phyloP scores from a whole-genome alignment of 2,113 vertebrate genomes.

The Cyprinus carpio region DNA sequence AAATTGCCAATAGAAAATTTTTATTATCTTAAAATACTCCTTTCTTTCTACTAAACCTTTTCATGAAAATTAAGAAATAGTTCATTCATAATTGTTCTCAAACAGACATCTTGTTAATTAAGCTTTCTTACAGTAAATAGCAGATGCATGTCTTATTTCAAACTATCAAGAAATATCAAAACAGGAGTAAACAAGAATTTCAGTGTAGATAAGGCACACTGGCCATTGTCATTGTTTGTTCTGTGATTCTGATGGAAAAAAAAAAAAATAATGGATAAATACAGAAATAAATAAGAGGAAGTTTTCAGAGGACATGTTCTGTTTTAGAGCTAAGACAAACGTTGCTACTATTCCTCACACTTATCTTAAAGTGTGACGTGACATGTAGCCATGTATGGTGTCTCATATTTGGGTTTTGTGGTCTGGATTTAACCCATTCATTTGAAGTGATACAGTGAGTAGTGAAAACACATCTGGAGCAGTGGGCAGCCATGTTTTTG shows the following conservation, averaged over 20 bases:
- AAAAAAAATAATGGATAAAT: conserved; percentile 48
- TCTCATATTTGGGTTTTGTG: no score
- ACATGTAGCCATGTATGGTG: no score
- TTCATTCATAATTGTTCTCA: background rate
- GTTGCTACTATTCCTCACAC: no score
- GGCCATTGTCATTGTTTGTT: conserved; percentile 22
- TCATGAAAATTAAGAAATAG: background rate
- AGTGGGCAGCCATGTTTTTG: no score
- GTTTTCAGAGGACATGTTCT: conserved; percentile 42
- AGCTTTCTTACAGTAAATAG: background rate
- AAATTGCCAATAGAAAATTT: no score
- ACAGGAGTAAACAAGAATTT: background rate
- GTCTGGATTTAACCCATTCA: no score
- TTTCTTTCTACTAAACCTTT: background rate
- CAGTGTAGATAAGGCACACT: background rate
- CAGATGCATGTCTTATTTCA: background rate
- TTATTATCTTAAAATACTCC: no score
- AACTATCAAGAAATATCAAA: background rate
- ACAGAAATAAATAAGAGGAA: conserved; percentile 27
- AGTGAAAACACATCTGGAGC: no score
- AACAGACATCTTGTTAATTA: background rate
- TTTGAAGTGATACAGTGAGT: no score
- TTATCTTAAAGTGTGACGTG: no score
- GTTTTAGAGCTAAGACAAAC: no score
- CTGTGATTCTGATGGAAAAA: conserved; percentile 50